Conservation (phyloP, 2,113 vertebrate species). For the Machaerirhynchus nigripectus region DNA sequence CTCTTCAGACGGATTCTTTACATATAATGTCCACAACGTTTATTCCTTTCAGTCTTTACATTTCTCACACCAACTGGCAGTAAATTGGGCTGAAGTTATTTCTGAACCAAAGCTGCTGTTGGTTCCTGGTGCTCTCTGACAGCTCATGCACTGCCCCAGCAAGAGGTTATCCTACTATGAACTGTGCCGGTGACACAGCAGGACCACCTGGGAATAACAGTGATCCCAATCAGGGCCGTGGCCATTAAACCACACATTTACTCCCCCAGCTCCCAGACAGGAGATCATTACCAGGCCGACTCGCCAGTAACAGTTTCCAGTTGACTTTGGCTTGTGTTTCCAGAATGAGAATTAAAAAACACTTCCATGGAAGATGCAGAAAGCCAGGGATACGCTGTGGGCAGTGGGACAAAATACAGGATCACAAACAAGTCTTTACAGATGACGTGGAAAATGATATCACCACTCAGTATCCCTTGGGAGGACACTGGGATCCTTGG, state of each 20-base stretch:
- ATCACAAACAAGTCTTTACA: neutral
- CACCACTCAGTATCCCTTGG: fast-evolving
- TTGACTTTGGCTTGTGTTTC: conserved; percentile 32
- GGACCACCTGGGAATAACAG: neutral
- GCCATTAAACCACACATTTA: neutral
- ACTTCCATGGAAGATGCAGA: neutral
- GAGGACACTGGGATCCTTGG: neutral
- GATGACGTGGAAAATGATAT: neutral
- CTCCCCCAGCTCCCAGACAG: neutral
- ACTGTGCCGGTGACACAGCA: neutral
- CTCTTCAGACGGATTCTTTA: neutral
- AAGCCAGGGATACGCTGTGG: neutral
- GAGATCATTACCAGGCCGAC: neutral
- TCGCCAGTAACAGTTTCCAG: neutral
- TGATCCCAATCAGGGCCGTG: fast-evolving
- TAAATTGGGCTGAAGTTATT: neutral
- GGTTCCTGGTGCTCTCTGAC: neutral
- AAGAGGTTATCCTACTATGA: neutral
- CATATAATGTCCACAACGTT: neutral
- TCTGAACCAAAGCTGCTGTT: neutral
- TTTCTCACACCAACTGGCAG: neutral
- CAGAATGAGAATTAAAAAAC: neutral
- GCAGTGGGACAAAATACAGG: neutral
- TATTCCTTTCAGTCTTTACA: neutral
- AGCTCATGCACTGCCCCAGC: neutral